Evolutionary conservation across 2,113 vertebrate genomes (phyloP), one percentile per base, ranked within the genome.

Genomic region (Choloepus hoffmanni): DNA sequence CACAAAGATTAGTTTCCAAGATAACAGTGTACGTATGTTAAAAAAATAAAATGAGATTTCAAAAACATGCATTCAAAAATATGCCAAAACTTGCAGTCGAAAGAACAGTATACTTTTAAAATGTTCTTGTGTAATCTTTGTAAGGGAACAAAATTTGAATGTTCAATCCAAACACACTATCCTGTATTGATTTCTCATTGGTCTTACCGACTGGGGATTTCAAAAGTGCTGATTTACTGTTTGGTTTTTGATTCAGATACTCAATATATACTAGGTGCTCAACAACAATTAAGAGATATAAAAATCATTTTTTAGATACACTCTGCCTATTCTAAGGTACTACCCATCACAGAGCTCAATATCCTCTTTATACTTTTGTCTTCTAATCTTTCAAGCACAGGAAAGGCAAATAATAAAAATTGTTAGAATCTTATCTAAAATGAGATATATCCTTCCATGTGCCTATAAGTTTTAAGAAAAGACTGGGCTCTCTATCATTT

Each of bases 391-490:
- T 5, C 16, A 67, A 74, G 60, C 26, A 60, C 16, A 92, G n/a
- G 21, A 92, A 90, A 93, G 70, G 4, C 40, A 93, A 90, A 65
- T 72, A 85, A 63, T 67, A 65, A 72, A 85, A 90, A 18, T 74
- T 93, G 48, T 33, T 85, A 81, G 77, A 79, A 78, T n/a, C 40
- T 28, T 72, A 63, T n/a, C 55, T 68, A 82, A 82, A 94, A 68
- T 53, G 30, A 89, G 72, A 63, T 63, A 24, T 8, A 55, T 50
- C 45, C 83, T 55, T 70, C 16, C 65, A 58, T 33, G 12, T 50
- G 50, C n/a, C 13, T 7, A 0, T 43, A 68, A 63, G 26, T 85
- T 86, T 33, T 76, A 7, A 84, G 63, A n/a, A 93, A 85, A 96
- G 43, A 76, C 15, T 30, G 30, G 36, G 23, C 7, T 18, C 45